Evolutionary conservation across 2,113 vertebrate species (phyloP).

Genomic region (Cyprinodon variegatus): DNA sequence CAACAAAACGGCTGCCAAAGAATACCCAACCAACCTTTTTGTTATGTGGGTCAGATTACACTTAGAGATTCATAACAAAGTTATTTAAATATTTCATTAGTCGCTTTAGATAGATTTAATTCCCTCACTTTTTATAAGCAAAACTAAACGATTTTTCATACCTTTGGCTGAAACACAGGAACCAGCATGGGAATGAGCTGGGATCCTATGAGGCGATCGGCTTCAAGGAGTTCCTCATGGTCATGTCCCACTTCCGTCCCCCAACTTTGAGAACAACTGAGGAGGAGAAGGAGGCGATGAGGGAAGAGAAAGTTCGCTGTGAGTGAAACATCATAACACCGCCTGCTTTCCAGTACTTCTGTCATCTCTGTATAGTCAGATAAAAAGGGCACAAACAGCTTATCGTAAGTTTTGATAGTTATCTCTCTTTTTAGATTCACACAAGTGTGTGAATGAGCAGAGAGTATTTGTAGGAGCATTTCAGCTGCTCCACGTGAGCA

Average conservation of each 20-base stretch:
- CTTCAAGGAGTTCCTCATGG: constrained; percentile 92
- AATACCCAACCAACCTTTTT: not conserved
- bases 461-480: constrained; percentile 1
- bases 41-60: not conserved
- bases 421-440: not conserved
- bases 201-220: constrained; percentile 84
- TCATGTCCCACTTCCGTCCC: constrained; percentile 94
- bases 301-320: constrained; percentile 91
- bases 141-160: not conserved
- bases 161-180: constrained; percentile 75
- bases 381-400: not conserved
- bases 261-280: constrained; percentile 78
- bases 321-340: constrained; percentile 46
- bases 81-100: not conserved
- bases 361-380: not conserved
- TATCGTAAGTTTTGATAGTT: too few relatives aligned
- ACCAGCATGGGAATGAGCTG: constrained; percentile 78
- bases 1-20: not conserved
- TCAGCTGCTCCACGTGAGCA: not conserved
- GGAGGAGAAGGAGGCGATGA: constrained; percentile 82
- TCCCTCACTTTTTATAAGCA: not conserved
- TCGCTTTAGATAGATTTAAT: not conserved
- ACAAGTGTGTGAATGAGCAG: not conserved
- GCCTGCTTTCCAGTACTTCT: not conserved
- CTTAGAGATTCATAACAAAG: not conserved